Base-by-base conservation (phyloP, 1,140 invertebrate species). In the Leptonema lineaticorne region DNA sequence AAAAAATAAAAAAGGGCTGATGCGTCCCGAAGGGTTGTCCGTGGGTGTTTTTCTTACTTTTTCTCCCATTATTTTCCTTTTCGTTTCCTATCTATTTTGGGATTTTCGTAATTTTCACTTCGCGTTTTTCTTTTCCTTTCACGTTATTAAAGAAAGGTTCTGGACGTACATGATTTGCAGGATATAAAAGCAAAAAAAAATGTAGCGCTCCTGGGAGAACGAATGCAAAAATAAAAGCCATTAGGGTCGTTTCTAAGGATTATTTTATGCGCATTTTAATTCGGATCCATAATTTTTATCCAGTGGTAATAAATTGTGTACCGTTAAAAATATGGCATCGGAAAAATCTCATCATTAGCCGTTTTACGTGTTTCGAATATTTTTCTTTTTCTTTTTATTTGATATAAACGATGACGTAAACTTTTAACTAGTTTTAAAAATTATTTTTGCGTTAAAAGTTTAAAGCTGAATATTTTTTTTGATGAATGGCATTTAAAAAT, bases 201-300 rank as follows among this genome's bases (percentile, higher is more conserved):
- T 45, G 59, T 41, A 29, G 59, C 59, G 30, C 16, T 41, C 20
- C 26, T 45, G 9, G 18, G 30, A 62, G 30, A 7, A 1, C 8
- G 57, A 37, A 62, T 62, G 59, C 59, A 62, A 62, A 62, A 62
- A 11, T 62, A 20, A 53, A 53, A 41, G 37, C 59, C 59, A 62
- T 62, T 62, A 62, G 18, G 33, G 14, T 37, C 24, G 24, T 18
- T 62, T 62, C 27, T 53, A 53, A 53, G 50, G 11, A 53, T 53
- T 53, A 53, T 53, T 53, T 53, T 53, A 53, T 53, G 50, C 50
- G 50, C 50, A 53, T 53, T 53, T 53, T 53, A 53, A 53, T 24
- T 24, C 50, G 20, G 50, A 53, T 26, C 14, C 22, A 22, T 53
- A 53, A 22, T 53, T 53, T 50, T 53, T 53, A 26, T 24, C n/a